Percentiles rank a stretch among this genome's conserved stretches.
Conservation (phyloP, 2,888 invertebrate species). For the Metellina segmentata region DNA sequence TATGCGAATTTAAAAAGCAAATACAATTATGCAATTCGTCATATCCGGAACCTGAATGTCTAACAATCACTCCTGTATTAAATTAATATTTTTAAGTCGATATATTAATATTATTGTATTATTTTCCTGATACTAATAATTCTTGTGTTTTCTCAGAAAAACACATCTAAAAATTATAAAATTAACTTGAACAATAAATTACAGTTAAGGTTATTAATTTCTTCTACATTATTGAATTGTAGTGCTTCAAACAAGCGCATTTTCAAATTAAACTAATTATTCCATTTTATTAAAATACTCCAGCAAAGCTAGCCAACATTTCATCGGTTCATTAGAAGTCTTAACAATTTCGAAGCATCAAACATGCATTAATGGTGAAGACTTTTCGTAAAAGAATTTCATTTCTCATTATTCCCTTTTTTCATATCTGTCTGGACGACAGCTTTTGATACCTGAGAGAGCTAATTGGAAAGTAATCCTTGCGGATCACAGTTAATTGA, state of each 20-base stretch:
- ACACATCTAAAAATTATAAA: no score
- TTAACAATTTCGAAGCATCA: not conserved
- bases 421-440: not conserved
- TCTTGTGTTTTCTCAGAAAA: no score
- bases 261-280: not conserved
- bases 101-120: no score
- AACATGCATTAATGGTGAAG: not conserved
- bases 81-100: no score
- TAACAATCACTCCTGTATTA: no score
- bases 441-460: not conserved
- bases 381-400: not conserved
- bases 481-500: slow-evolving; percentile 29
- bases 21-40: no score
- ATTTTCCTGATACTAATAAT: no score
- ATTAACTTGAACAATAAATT: no score
- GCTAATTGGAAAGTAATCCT: slow-evolving; percentile 38
- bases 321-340: not conserved
- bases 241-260: not conserved
- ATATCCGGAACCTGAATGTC: no score
- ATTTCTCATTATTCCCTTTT: slow-evolving; percentile 4
- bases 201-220: no score
- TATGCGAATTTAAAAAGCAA: no score
- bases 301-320: not conserved
- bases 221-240: no score
- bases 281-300: not conserved